Percentiles rank a stretch among this genome's conserved stretches.
Conservation (phyloP, 2,888 invertebrate species). For the Deilephila porcellus region DNA sequence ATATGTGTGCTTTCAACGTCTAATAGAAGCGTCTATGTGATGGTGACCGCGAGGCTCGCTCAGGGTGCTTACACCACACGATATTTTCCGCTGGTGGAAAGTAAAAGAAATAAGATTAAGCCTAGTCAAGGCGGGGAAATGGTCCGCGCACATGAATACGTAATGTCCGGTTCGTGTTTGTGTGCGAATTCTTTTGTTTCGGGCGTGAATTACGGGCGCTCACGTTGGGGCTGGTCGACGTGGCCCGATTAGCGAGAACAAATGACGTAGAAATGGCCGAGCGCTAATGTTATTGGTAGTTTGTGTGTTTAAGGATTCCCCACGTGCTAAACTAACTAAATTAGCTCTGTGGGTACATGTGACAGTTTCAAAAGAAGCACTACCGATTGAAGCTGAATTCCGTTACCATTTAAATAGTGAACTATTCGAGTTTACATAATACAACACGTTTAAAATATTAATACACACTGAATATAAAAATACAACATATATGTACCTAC, state of each 20-base stretch:
- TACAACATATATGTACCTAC: too few species aligned
- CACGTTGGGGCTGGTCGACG: neutral
- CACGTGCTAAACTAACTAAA: neutral
- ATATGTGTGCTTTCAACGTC: slow-evolving; percentile 41
- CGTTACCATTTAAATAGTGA: too few species aligned
- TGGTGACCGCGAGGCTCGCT: slow-evolving; percentile 47
- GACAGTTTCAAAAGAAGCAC: neutral
- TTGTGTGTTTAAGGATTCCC: neutral
- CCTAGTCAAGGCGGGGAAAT: slow-evolving; percentile 28
- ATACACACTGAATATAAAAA: too few species aligned
- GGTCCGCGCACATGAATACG: slow-evolving; percentile 15
- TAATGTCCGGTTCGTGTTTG: slow-evolving; percentile 11
- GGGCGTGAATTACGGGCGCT: neutral
- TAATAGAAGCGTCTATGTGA: slow-evolving; percentile 43
- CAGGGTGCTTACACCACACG: slow-evolving; percentile 43
- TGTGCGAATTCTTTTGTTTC: slow-evolving; percentile 17
- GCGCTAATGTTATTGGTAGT: neutral
- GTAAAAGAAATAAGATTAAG: slow-evolving; percentile 27
- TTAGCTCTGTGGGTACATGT: neutral
- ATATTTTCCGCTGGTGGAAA: slow-evolving; percentile 37
- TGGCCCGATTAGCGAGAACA: slow-evolving; percentile 3
- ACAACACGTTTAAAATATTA: too few species aligned
- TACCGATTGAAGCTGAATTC: too few species aligned
- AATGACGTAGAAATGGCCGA: neutral
- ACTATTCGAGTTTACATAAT: too few species aligned